Evolutionary conservation across 2,113 vertebrate species (phyloP).

Genomic region (Calyptomena viridis): DNA sequence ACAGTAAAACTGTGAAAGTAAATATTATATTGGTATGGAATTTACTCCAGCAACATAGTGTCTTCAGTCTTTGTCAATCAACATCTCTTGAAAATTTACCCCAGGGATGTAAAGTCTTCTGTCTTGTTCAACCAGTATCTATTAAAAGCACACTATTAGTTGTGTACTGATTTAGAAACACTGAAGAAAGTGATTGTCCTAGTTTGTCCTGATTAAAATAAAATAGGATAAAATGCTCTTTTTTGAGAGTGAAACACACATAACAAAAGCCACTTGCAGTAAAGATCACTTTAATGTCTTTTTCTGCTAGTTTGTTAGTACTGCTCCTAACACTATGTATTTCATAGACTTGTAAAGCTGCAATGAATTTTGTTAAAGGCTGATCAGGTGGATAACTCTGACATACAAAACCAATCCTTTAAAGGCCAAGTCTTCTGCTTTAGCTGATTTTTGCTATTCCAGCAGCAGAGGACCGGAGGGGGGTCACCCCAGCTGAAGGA

Average conservation of each 20-base stretch:
- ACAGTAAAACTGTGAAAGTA: background rate
- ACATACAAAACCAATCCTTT: background rate
- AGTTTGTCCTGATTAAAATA: background rate
- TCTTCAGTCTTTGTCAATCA: background rate
- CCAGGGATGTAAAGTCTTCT: background rate
- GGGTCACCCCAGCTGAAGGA: background rate
- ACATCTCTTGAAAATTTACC: background rate
- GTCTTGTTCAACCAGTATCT: background rate
- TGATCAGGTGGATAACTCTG: background rate
- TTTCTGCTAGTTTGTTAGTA: background rate
- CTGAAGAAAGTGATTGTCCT: background rate
- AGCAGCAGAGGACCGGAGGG: background rate
- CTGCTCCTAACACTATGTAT: background rate
- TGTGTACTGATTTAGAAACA: background rate
- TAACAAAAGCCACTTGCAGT: background rate
- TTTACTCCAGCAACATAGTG: background rate
- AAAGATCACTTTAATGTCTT: background rate
- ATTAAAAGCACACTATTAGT: background rate
- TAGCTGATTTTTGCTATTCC: background rate
- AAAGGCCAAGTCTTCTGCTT: background rate
- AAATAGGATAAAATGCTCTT: background rate
- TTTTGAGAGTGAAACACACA: background rate
- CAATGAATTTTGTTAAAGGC: background rate
- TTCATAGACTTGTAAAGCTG: background rate
- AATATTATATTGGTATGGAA: background rate